Evolutionary conservation across 1,140 invertebrate species (phyloP).

Genomic region (Aphelinus atriplicis): DNA sequence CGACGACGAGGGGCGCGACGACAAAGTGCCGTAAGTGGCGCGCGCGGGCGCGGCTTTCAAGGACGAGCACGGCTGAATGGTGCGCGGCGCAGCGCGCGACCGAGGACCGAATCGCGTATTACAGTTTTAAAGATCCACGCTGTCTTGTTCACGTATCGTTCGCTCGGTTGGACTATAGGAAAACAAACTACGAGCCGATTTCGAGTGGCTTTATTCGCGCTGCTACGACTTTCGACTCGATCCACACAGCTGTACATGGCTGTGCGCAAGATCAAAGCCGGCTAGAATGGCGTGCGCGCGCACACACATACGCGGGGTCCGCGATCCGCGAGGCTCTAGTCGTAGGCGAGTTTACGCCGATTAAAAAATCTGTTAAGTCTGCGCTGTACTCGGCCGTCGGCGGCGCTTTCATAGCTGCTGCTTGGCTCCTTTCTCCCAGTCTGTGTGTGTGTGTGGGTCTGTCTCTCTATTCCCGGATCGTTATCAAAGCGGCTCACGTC

Average conservation of each 20-base stretch:
- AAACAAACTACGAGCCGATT: too few species aligned
- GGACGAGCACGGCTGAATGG: neutral
- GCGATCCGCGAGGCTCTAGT: neutral
- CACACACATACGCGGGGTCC: neutral
- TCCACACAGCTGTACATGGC: neutral
- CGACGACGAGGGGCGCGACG: neutral
- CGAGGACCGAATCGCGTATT: neutral
- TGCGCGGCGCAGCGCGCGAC: neutral
- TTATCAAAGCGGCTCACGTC: too few species aligned
- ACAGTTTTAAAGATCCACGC: too few species aligned
- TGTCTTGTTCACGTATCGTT: too few species aligned
- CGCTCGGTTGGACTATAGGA: too few species aligned
- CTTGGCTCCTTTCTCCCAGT: too few species aligned
- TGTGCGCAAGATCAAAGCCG: neutral
- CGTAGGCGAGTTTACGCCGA: slow-evolving; percentile 1
- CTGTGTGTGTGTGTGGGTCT: too few species aligned
- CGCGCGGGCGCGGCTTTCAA: slow-evolving; percentile 8
- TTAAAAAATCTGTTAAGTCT: slow-evolving; percentile 10
- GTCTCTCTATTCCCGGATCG: too few species aligned
- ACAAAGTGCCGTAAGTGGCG: slow-evolving; percentile 7
- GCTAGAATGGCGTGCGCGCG: neutral
- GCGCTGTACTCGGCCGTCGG: too few species aligned
- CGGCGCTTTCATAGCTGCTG: too few species aligned
- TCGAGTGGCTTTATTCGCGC: neutral
- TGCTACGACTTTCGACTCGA: neutral